Conservation (phyloP, 2,797 vertebrate genomes). For the Sebastes elongatus region DNA sequence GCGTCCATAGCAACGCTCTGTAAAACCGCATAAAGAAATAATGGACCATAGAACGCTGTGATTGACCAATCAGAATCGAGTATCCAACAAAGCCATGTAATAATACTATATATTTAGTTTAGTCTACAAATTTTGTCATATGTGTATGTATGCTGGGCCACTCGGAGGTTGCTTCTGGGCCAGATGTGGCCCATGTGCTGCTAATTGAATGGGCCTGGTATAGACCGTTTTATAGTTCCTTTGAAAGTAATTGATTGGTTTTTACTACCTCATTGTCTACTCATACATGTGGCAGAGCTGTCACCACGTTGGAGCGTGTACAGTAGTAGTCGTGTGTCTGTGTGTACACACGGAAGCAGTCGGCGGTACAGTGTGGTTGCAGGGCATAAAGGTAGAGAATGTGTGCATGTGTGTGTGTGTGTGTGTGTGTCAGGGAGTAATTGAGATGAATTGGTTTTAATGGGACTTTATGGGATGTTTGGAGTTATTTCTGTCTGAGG, state of each 20-base stretch:
- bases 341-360: constrained; percentile 18
- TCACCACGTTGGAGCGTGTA: constrained; percentile 30
- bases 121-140: background rate
- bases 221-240: constrained; percentile 32
- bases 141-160: background rate
- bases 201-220: background rate
- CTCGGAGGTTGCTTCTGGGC: background rate
- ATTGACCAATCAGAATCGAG: too few relatives aligned
- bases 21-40: too few relatives aligned
- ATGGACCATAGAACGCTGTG: too few relatives aligned
- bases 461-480: constrained; percentile 76
- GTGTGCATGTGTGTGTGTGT: constrained; percentile 18
- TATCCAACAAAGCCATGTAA: too few relatives aligned
- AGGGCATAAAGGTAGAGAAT: constrained; percentile 40
- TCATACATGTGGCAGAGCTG: constrained; percentile 32
- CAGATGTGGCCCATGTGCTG: background rate
- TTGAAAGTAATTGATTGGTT: constrained; percentile 53
- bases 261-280: constrained; percentile 43
- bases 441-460: constrained; percentile 79
- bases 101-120: background rate
- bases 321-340: constrained; percentile 2
- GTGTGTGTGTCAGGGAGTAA: constrained; percentile 59
- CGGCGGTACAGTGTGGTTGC: constrained; percentile 1
- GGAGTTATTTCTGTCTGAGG: constrained; percentile 79
- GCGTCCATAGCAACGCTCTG: too few relatives aligned